Conservation (phyloP, 2,113 vertebrate genomes). For the Entelurus aequoreus region DNA sequence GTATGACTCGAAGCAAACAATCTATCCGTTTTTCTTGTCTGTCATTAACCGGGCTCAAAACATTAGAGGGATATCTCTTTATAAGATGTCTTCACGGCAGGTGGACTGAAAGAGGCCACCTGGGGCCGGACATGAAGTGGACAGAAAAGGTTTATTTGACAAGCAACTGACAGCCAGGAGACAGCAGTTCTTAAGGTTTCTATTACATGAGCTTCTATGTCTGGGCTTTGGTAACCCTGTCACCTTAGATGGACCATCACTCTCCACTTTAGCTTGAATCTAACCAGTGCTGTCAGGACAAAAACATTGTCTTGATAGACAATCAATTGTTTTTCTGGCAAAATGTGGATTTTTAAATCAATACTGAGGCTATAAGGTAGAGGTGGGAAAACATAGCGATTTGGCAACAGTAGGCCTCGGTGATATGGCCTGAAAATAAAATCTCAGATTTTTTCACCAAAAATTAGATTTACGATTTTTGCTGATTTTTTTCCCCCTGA, state of each 20-base stretch:
- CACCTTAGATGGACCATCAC: constrained; percentile 60
- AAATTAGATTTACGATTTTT: no score
- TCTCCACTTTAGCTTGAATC: constrained; percentile 56
- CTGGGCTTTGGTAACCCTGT: constrained; percentile 38
- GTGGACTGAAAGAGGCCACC: constrained; percentile 23
- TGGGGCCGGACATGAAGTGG: constrained; percentile 36
- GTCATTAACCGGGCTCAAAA: constrained; percentile 2
- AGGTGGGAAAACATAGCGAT: no score
- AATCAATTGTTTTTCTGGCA: no score
- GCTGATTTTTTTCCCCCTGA: no score
- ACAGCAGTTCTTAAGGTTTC: constrained; percentile 59
- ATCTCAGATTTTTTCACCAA: no score
- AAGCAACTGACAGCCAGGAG: constrained; percentile 54
- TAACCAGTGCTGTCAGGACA: constrained; percentile 21
- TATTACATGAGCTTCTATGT: constrained; percentile 57
- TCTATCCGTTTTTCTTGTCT: constrained; percentile 16
- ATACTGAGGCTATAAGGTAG: no score
- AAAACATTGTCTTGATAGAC: constrained; percentile 4
- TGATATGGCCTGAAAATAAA: no score
- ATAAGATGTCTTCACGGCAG: background rate
- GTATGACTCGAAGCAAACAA: constrained; percentile 21
- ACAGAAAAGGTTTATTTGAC: constrained; percentile 37
- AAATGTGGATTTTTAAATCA: no score
- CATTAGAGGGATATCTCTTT: background rate
- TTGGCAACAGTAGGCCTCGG: no score